These are phyloP conservation scores for Coreius guichenoti DNA, from an alignment of 2,797 vertebrate genomes.

Conservation along the genomic window DNA sequence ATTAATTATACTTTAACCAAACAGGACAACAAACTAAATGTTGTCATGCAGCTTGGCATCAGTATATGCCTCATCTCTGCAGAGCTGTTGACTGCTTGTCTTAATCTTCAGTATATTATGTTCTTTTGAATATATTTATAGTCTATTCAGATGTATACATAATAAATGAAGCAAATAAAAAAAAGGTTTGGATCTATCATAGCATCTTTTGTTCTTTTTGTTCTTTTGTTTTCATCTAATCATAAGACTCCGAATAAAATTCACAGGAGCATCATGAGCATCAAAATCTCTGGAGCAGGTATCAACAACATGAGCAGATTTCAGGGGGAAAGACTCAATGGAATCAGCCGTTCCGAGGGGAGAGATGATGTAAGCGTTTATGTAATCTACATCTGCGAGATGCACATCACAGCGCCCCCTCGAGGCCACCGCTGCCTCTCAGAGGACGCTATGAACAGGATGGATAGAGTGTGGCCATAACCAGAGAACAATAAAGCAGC, in stretches of 20 bases:
- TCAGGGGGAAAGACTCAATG: constrained; percentile 32
- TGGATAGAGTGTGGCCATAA: background rate
- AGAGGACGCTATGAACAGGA: constrained; percentile 26
- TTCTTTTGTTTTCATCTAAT: background rate
- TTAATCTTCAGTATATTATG: background rate
- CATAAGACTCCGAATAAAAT: background rate
- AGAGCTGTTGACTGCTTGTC: background rate
- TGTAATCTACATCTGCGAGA: constrained; percentile 65
- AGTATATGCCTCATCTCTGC: background rate
- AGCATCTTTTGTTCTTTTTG: background rate
- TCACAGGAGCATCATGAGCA: background rate
- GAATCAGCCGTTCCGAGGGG: constrained; percentile 41
- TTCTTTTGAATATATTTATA: background rate
- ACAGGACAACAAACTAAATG: background rate
- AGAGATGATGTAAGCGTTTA: constrained; percentile 75
- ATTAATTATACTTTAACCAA: background rate
- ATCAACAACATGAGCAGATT: constrained; percentile 27
- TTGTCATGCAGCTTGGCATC: background rate
- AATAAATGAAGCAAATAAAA: background rate
- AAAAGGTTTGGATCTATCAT: background rate
- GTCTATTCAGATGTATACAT: background rate
- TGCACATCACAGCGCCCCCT: constrained; percentile 41
- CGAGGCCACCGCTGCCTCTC: constrained; percentile 16
- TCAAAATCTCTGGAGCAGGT: constrained; percentile 31
- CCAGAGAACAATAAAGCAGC: background rate